phyloP scores from a whole-genome alignment of 2,888 invertebrate genomes.

The Heteromurus nitidus region DNA sequence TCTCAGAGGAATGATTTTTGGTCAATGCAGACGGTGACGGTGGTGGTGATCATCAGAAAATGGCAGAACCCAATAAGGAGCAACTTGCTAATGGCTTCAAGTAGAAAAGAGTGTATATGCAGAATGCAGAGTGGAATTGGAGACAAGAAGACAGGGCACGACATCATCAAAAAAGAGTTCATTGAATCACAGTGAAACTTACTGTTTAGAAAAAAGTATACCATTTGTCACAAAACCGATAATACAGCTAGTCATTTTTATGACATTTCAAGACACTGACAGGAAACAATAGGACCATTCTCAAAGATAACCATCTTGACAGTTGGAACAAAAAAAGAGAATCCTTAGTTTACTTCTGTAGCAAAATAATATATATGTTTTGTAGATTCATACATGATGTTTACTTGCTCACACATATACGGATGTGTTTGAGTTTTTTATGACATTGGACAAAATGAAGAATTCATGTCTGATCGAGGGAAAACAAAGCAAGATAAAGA shows the following conservation, averaged over 20 bases:
- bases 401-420: too few species aligned
- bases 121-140: too few species aligned
- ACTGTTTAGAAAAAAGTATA: background rate
- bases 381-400: background rate
- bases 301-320: conserved; percentile 42
- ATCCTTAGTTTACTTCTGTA: background rate
- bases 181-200: conserved; percentile 16
- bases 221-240: conserved; percentile 26
- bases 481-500: conserved; percentile 12
- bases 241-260: conserved; percentile 21
- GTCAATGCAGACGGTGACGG: background rate
- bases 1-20: background rate
- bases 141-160: too few species aligned
- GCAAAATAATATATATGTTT: background rate
- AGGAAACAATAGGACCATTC: conserved; percentile 37
- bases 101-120: background rate
- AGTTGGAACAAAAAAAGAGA: background rate
- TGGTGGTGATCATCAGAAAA: conserved; percentile 21
- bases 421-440: conserved; percentile 9
- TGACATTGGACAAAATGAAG: conserved; percentile 23
- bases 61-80: conserved; percentile 29
- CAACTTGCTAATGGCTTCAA: background rate
- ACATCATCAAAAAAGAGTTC: background rate
- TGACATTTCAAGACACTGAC: conserved; percentile 41
- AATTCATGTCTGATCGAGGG: conserved; percentile 41